Evolutionary conservation across 2,113 vertebrate genomes (phyloP).

Genomic region (Hipposideros armiger): DNA sequence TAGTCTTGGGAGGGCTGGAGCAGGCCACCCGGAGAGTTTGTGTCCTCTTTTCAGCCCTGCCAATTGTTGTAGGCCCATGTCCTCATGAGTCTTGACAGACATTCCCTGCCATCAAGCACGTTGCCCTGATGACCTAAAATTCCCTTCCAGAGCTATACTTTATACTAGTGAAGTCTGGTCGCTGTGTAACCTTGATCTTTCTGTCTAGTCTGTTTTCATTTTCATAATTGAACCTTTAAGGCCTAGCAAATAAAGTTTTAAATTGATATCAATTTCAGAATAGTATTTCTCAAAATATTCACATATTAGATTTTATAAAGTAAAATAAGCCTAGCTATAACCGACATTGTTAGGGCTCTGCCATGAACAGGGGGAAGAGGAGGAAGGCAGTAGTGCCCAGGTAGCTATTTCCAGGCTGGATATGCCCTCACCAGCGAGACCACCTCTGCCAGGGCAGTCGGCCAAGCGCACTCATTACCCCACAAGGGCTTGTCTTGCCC

Average conservation of each 20-base stretch:
- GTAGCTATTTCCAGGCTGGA: not conserved
- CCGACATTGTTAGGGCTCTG: not conserved
- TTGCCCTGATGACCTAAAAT: not conserved
- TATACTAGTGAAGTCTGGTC: not conserved
- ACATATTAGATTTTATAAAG: not conserved
- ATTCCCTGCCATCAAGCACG: not conserved
- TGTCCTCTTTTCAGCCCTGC: not conserved
- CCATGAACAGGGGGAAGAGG: not conserved
- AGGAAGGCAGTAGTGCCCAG: too few relatives aligned
- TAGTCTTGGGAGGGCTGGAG: not conserved
- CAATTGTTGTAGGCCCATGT: rapidly evolving
- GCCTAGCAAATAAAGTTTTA: not conserved
- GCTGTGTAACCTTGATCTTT: not conserved
- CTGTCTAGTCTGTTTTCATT: not conserved
- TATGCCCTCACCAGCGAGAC: not conserved
- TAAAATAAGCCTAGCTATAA: conserved; percentile 1
- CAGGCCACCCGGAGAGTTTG: not conserved
- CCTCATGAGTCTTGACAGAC: not conserved
- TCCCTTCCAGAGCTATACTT: not conserved
- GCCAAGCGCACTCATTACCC: too few relatives aligned
- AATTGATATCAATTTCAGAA: conserved; percentile 19
- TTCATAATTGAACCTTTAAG: not conserved
- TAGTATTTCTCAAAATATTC: not conserved
- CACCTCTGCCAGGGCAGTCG: not conserved
- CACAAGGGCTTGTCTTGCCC: not conserved